Conservation (phyloP, 2,888 invertebrate species). For the Heliconius ethilla region DNA sequence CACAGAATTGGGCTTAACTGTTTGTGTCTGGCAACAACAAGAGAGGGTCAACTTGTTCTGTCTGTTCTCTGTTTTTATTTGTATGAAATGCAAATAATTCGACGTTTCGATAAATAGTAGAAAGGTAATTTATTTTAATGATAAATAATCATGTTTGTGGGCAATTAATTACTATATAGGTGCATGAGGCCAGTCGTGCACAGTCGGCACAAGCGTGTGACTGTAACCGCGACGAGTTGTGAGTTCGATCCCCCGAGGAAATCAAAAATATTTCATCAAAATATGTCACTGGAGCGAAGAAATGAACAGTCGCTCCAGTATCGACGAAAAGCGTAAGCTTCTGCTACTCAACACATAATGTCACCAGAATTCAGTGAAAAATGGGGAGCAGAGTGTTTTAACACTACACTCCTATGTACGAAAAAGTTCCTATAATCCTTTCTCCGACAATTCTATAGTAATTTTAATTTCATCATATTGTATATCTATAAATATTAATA, state of each 20-base stretch:
- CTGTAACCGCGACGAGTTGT: too few species aligned
- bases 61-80: conserved; percentile 11
- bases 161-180: neutral
- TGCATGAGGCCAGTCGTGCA: neutral
- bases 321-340: neutral
- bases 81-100: conserved; percentile 1
- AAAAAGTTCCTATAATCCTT: neutral
- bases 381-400: too few species aligned
- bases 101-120: neutral
- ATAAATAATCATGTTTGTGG: neutral
- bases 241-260: too few species aligned
- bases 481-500: neutral
- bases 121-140: conserved; percentile 18
- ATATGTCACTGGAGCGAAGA: too few species aligned
- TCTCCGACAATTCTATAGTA: neutral
- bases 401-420: neutral
- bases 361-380: too few species aligned
- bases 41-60: conserved; percentile 28
- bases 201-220: too few species aligned
- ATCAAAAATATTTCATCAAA: too few species aligned
- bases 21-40: conserved; percentile 43
- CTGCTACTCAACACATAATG: too few species aligned
- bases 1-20: conserved; percentile 44
- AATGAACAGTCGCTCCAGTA: neutral
- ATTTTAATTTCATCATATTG: neutral